These are phyloP conservation scores for Phrynosoma blainvillii DNA, from an alignment of 2,113 vertebrate genomes.

Conservation along the genomic window DNA sequence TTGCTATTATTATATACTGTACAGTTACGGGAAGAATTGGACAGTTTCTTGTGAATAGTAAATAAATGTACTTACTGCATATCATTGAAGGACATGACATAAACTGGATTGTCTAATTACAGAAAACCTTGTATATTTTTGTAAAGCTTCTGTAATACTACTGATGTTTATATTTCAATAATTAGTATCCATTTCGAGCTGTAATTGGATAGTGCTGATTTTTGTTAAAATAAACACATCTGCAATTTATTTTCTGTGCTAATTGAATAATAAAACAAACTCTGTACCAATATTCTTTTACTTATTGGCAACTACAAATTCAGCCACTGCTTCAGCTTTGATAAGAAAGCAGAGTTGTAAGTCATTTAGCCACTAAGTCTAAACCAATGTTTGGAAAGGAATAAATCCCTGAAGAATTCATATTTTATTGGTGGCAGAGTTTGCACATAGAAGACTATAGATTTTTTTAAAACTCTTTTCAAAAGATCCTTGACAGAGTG, in stretches of 20 bases:
- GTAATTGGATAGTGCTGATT: conserved; percentile 12
- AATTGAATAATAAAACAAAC: conserved; percentile 35
- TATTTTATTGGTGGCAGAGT: conserved; percentile 59
- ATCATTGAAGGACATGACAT: background rate
- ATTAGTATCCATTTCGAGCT: conserved; percentile 14
- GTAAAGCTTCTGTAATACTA: background rate
- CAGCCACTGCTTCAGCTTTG: background rate
- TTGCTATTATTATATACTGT: background rate
- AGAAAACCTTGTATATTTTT: background rate
- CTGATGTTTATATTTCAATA: conserved; percentile 24
- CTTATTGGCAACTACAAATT: conserved; percentile 20
- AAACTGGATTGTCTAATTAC: background rate
- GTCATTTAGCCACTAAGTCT: conserved; percentile 15
- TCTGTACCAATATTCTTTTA: conserved; percentile 1
- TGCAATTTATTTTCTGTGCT: conserved; percentile 8
- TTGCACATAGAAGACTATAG: conserved; percentile 41
- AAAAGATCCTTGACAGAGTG: conserved; percentile 31
- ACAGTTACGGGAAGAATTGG: background rate
- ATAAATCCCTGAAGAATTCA: conserved; percentile 31
- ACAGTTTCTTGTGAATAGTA: background rate
- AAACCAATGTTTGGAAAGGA: conserved; percentile 28
- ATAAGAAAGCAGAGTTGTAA: conserved; percentile 34
- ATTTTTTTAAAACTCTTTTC: conserved; percentile 17
- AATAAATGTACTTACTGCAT: background rate
- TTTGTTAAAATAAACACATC: background rate